Conservation (phyloP, 2,797 vertebrate genomes). For the Pangasius mekongensis region DNA sequence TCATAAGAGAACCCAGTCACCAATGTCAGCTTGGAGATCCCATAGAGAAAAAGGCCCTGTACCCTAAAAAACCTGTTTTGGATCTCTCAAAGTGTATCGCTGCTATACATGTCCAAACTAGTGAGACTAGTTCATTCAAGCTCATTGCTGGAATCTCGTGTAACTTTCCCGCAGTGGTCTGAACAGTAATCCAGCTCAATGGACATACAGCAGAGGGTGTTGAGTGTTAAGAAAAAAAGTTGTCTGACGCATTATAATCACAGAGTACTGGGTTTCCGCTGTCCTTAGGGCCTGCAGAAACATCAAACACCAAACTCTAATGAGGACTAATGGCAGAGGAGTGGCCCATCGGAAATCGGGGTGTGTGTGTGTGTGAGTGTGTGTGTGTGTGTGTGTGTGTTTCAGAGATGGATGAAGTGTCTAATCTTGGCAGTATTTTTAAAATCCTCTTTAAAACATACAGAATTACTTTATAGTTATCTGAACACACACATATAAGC, state of each 20-base stretch:
- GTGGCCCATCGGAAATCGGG: slow-evolving; percentile 76
- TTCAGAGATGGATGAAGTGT: slow-evolving; percentile 54
- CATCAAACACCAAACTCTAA: slow-evolving; percentile 78
- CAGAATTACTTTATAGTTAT: slow-evolving; percentile 61
- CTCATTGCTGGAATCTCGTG: slow-evolving; percentile 27
- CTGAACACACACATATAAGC: slow-evolving; percentile 9
- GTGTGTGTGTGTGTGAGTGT: slow-evolving; percentile 53
- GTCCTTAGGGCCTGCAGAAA: slow-evolving; percentile 77
- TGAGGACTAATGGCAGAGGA: slow-evolving; percentile 80
- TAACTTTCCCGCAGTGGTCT: slow-evolving; percentile 25
- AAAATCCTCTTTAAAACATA: slow-evolving; percentile 54
- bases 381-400: slow-evolving; percentile 39
- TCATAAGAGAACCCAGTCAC: slow-evolving; percentile 63
- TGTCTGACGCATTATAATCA: slow-evolving; percentile 49
- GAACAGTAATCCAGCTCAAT: slow-evolving; percentile 23
- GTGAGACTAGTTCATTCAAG: slow-evolving; percentile 2
- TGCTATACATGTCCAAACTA: slow-evolving; percentile 32
- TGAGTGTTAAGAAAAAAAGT: slow-evolving; percentile 44
- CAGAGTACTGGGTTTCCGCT: slow-evolving; percentile 66
- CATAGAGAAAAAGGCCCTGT: slow-evolving; percentile 4
- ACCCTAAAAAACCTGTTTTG: slow-evolving; percentile 1
- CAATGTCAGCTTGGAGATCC: slow-evolving; percentile 55
- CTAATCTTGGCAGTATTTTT: slow-evolving; percentile 64
- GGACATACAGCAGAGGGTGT: slow-evolving; percentile 44
- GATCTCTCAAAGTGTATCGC: background rate